These are phyloP conservation scores for Drosophila acutilabella DNA, from an alignment of 2,888 invertebrate genomes.

Conservation along the genomic window DNA sequence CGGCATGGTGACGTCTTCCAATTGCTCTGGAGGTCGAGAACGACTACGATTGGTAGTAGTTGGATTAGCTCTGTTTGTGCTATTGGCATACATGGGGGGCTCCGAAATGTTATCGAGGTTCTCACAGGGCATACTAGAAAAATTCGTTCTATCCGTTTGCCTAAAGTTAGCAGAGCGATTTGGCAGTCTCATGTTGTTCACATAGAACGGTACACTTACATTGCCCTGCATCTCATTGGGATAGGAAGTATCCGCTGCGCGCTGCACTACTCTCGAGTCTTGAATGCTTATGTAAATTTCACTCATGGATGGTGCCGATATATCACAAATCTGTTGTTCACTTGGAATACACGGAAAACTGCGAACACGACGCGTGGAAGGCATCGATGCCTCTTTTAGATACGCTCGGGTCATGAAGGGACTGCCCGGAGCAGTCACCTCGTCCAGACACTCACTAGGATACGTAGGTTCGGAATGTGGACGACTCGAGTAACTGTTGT, in stretches of 20 bases:
- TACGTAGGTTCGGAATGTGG: background rate
- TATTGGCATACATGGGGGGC: conserved; percentile 10
- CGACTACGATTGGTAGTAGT: background rate
- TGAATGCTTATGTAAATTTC: background rate
- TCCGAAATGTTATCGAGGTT: conserved; percentile 12
- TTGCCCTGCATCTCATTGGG: conserved; percentile 26
- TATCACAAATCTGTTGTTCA: conserved; percentile 37
- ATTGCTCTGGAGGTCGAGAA: background rate
- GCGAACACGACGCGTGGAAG: conserved; percentile 14
- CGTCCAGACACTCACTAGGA: conserved; percentile 14
- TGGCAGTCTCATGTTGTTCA: background rate
- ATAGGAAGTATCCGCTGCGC: conserved; percentile 15
- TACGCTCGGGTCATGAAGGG: background rate
- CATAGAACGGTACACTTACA: conserved; percentile 32
- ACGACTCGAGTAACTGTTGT: background rate
- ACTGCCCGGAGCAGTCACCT: conserved; percentile 5
- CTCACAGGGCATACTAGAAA: background rate
- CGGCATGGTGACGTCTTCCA: conserved; percentile 4
- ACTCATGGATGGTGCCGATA: conserved; percentile 29
- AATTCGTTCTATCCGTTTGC: background rate
- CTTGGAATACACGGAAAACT: conserved; percentile 39
- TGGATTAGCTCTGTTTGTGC: background rate
- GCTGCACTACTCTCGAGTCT: background rate
- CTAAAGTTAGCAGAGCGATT: background rate
- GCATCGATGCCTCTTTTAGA: background rate